phyloP scores from a whole-genome alignment of 1,140 invertebrate species.

The Hylaeus anthracinus region DNA sequence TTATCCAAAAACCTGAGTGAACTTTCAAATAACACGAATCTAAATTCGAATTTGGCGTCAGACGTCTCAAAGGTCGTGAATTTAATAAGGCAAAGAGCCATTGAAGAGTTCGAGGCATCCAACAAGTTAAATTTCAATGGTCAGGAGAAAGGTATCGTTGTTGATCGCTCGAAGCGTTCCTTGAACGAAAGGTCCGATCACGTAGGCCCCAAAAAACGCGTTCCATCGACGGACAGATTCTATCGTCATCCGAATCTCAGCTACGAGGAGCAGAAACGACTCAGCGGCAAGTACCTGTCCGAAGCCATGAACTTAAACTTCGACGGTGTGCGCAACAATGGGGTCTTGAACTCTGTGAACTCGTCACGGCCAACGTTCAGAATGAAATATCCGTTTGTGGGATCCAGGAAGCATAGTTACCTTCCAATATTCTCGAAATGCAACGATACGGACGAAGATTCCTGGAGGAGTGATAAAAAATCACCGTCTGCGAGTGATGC shows the following conservation, averaged over 20 bases:
- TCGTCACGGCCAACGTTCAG: not conserved
- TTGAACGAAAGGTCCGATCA: not conserved
- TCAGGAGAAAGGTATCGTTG: not conserved
- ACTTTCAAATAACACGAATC: not conserved
- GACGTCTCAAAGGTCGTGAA: too few species aligned
- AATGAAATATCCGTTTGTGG: not conserved
- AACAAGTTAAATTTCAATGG: not conserved
- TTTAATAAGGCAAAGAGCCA: not conserved
- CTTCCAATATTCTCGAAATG: not conserved
- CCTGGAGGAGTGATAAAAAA: too few species aligned
- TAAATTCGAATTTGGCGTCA: not conserved
- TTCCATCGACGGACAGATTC: constrained; percentile 3
- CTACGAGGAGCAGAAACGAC: constrained; percentile 13
- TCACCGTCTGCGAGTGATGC: too few species aligned
- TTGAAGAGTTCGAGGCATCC: not conserved
- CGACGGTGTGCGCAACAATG: not conserved
- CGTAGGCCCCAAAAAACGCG: not conserved
- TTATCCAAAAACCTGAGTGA: too few species aligned
- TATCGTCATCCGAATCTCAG: constrained; percentile 28
- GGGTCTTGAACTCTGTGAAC: constrained; percentile 1
- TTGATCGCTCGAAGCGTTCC: constrained; percentile 40
- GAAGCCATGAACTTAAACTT: not conserved
- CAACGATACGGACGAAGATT: not conserved
- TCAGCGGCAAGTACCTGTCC: not conserved
- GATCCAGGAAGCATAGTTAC: not conserved